A percentile compares a stretch with the other conserved stretches of the same genome.
These are phyloP conservation scores for Colinus virginianus DNA, from an alignment of 2,113 vertebrate species.

Conservation along the genomic window DNA sequence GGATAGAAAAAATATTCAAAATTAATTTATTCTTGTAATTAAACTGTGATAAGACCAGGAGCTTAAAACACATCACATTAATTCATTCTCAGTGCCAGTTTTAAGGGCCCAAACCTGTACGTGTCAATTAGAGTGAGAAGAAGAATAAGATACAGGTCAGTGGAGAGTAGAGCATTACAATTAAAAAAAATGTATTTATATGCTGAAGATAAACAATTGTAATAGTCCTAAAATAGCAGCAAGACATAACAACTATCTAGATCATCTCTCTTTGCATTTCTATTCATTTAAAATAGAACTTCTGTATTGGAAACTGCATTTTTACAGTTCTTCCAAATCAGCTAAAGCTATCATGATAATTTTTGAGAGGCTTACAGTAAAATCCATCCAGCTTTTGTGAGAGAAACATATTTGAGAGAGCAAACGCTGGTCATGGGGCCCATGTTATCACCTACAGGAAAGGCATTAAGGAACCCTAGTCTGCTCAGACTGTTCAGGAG, in stretches of 20 bases:
- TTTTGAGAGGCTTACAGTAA: not conserved
- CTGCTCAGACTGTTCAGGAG: not conserved
- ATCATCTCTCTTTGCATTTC: not conserved
- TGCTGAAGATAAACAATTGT: not conserved
- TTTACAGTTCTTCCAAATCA: not conserved
- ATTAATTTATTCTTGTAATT: constrained; percentile 65
- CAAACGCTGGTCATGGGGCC: not conserved
- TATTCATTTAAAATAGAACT: not conserved
- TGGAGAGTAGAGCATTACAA: not conserved
- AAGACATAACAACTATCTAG: not conserved
- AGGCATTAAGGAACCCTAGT: not conserved
- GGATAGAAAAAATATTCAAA: constrained; percentile 53
- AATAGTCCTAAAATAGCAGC: not conserved
- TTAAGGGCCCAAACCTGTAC: constrained; percentile 35
- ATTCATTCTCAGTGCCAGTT: constrained; percentile 43
- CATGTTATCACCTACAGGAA: not conserved
- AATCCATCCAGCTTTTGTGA: not conserved
- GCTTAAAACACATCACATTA: constrained; percentile 54
- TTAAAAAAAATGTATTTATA: not conserved
- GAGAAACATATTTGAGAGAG: not conserved
- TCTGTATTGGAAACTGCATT: not conserved
- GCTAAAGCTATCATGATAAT: not conserved
- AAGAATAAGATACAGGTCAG: constrained; percentile 18
- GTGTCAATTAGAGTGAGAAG: constrained; percentile 38
- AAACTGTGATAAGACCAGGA: constrained; percentile 57